Base-by-base conservation (phyloP, 2,113 vertebrate genomes). In the Choloepus hoffmanni region DNA sequence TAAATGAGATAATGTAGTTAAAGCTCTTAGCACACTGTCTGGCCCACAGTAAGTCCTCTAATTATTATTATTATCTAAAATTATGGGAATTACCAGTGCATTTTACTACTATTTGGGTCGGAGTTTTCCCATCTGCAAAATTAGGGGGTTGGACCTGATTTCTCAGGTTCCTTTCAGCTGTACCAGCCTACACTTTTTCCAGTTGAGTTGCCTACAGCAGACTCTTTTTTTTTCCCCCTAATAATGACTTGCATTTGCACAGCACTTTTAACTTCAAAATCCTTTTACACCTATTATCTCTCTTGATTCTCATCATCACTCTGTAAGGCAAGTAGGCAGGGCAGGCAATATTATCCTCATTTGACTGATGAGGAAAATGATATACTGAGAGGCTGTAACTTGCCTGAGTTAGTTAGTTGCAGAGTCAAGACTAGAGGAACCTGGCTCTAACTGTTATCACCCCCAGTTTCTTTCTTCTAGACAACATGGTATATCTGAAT, bases 21-120 rank as follows among this genome's bases (percentile, higher is more conserved):
- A 95, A 70, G 55, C 77, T 60, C 40, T 85, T 33, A 40, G 67
- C 62, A 50, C 48, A 81, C 30, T 48, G 40, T 70, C 92, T 95
- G 36, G 58, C 87, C 28, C 65, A 76, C 33, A 77, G 36, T 73
- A 88, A 87, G 23, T 13, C 24, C 36, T 84, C 40, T 93, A 95
- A 93, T 96, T 94, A 90, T 87, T 93, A 89, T 84, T 87, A 94
- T 95, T 94, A 93, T 60, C 84, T 85, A 73, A 92, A 91, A 88
- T 95, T 48, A 85, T 50, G 48, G 53, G 50, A 95, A 91, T 94
- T 88, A 68, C 72, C 90, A 68, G 33, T 76, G 48, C 65, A 63
- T 92, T 86, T 87, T 68, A 83, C 24, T 83, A n/a, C 40, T 93
- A 58, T 70, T 76, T 50, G 83, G 85, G 89, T 72, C 68, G 86